Base-by-base conservation (phyloP, 2,113 vertebrate species). In the Tylochromis polylepis region DNA sequence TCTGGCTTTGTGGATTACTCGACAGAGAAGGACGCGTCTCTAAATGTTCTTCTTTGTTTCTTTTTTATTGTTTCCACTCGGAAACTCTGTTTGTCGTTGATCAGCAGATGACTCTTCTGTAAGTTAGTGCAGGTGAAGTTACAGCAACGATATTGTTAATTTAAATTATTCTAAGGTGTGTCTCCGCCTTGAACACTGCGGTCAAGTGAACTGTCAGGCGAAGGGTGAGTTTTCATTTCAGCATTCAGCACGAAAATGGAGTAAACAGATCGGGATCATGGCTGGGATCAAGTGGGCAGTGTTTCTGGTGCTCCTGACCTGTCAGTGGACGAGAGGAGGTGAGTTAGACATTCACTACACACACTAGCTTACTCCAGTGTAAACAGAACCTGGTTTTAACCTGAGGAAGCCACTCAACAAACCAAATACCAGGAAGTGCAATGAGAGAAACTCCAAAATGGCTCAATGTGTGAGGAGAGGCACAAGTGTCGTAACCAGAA, bases 1-100 rank as follows among this genome's bases (percentile, higher is more conserved):
- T 0, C 0, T 36, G n/a, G n/a, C n/a, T n/a, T 1, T 1, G 31
- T 0, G 1, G 18, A 36, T 2, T 67, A 14, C 20, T 41, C 20
- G 4, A 67, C 34, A 22, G 34, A 41, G 11, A 22, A 3, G 6
- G 4, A 8, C 6, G 14, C 11, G 62, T 67, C 1, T 22, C 34
- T 65, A 38, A 14, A 38, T n/a, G 60, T 41, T 72, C 16, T 49
- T 16, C 15, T 16, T 49, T 49, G 9, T 6, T 49, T 49, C 10
- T 41, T 9, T 9, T 20, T 41, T 16, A 9, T 24, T 41, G 34
- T 41, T 24, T 22, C 14, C 8, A 15, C 36, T 43, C 36, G 9
- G n/a, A 46, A 46, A 72, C 38, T 16, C 20, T 2, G 38, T 70
- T 70, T 3, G 5, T 0, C 22, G 67, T 11, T 72, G 41, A 3